phyloP scores from a whole-genome alignment of 2,888 invertebrate species.

The Homarus gammarus region DNA sequence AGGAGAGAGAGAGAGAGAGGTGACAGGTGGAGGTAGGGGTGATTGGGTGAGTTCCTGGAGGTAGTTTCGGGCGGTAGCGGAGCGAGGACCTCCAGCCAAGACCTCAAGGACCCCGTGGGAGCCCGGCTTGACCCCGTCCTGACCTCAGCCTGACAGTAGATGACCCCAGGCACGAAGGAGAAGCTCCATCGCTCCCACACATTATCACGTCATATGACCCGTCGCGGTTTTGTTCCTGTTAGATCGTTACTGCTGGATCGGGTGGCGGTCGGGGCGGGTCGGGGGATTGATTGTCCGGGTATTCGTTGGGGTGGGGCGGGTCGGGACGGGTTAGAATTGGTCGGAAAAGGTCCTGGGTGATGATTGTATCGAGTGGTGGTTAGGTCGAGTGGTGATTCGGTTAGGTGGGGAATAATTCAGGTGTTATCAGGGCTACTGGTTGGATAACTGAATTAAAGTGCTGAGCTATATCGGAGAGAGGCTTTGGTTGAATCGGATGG shows the following conservation, averaged over 20 bases:
- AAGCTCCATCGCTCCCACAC: slow-evolving; percentile 17
- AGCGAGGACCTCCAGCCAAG: background rate
- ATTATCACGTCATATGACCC: slow-evolving; percentile 26
- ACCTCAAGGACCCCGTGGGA: slow-evolving; percentile 38
- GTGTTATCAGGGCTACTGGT: too few relatives aligned
- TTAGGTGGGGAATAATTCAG: background rate
- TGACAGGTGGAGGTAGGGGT: too few relatives aligned
- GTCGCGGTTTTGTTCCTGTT: slow-evolving; percentile 45
- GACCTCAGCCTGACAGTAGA: background rate
- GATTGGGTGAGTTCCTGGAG: too few relatives aligned
- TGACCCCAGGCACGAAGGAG: slow-evolving; percentile 1
- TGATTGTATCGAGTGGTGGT: background rate
- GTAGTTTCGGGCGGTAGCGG: background rate
- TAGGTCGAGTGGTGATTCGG: background rate
- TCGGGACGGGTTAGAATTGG: too few relatives aligned
- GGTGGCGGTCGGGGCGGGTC: background rate
- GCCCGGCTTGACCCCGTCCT: background rate
- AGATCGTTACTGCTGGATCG: slow-evolving; percentile 8
- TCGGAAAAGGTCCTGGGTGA: background rate
- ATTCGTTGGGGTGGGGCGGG: too few relatives aligned
- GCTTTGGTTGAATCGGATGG: too few relatives aligned
- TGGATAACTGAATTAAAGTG: too few relatives aligned
- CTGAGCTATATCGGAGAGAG: too few relatives aligned
- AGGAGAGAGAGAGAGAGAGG: too few relatives aligned
- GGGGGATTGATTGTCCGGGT: background rate